A percentile compares a stretch with the other conserved stretches of the same genome.
Evolutionary conservation across 2,797 vertebrate species (phyloP).

Genomic region (Pseudotriccus pelzelni): DNA sequence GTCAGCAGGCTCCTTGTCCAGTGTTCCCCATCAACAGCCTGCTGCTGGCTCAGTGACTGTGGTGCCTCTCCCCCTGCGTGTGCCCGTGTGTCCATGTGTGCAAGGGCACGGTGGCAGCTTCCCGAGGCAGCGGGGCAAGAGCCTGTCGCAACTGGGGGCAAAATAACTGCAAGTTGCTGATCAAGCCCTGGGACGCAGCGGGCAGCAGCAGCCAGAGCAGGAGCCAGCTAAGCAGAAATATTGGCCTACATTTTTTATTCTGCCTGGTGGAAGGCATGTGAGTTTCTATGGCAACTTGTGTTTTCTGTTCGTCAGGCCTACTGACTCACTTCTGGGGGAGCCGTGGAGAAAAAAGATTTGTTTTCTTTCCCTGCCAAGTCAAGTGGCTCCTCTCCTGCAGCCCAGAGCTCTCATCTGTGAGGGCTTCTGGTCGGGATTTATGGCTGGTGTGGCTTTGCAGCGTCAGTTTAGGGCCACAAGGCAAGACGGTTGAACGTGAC

Average conservation of each 20-base stretch:
- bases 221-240: conserved; percentile 89
- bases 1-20: conserved; percentile 59
- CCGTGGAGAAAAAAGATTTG: neutral
- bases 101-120: neutral
- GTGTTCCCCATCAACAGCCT: conserved; percentile 79
- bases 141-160: rapidly evolving
- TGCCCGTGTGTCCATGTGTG: rapidly evolving
- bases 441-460: neutral
- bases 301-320: conserved; percentile 67
- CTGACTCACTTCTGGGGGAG: conserved; percentile 67
- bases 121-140: neutral
- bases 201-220: neutral
- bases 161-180: neutral
- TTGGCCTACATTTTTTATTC: conserved; percentile 85
- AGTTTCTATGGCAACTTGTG: conserved; percentile 78
- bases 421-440: neutral
- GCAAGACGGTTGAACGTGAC: neutral
- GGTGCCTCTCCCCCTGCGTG: rapidly evolving
- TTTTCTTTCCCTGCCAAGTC: conserved; percentile 58
- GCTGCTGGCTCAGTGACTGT: conserved; percentile 12
- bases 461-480: neutral
- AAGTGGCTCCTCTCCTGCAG: conserved; percentile 16
- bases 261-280: conserved; percentile 67
- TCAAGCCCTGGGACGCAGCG: neutral
- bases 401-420: neutral